Evolutionary conservation across 2,113 vertebrate genomes (phyloP).

Genomic region (Micronycteris hirsuta): DNA sequence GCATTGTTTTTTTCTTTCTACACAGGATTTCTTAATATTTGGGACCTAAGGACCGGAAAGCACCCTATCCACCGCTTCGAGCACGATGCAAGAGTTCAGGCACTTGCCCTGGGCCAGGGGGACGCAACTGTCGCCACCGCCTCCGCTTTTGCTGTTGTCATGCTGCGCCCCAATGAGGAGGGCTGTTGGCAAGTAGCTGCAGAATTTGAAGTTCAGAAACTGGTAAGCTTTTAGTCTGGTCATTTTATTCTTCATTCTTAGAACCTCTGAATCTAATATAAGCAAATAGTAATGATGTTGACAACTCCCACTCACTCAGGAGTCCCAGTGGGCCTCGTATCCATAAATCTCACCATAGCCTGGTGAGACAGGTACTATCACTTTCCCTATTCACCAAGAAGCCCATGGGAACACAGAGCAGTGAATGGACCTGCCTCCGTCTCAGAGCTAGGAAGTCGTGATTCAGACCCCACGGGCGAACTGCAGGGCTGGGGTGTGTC

Average conservation of each 20-base stretch:
- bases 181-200: slow-evolving; percentile 88
- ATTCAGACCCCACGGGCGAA: background rate
- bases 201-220: slow-evolving; percentile 85
- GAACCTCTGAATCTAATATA: background rate
- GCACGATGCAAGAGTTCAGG: slow-evolving; percentile 85
- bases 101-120: slow-evolving; percentile 84
- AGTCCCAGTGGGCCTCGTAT: background rate
- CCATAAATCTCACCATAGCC: background rate
- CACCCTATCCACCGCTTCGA: slow-evolving; percentile 90
- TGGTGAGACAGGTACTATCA: background rate
- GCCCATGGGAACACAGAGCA: background rate
- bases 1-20: fast-evolving
- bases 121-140: slow-evolving; percentile 83
- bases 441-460: background rate
- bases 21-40: slow-evolving; percentile 90
- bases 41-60: slow-evolving; percentile 87
- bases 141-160: slow-evolving; percentile 83
- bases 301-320: background rate
- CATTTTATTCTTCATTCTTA: background rate
- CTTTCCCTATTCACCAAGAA: background rate
- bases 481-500: background rate
- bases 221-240: slow-evolving; percentile 82
- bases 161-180: slow-evolving; percentile 84
- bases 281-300: background rate
- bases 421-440: background rate